Conservation (phyloP, 1,140 invertebrate species). For the Drosophila repletoides region DNA sequence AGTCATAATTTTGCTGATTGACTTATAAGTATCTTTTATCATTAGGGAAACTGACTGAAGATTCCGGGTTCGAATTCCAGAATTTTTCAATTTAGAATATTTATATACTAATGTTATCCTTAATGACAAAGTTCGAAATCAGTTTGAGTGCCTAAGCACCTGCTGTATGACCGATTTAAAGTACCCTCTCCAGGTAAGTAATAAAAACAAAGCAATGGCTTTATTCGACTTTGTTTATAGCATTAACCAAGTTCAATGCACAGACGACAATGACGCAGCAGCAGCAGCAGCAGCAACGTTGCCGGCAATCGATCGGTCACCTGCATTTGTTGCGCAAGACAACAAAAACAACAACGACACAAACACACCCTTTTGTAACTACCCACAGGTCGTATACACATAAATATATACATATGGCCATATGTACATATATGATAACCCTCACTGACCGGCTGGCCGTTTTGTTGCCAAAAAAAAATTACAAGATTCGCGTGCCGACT, state of each 20-base stretch:
- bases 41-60: no score
- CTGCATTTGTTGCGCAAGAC: conserved; percentile 57
- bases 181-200: neutral
- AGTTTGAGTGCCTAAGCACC: neutral
- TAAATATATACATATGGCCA: no score
- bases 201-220: neutral
- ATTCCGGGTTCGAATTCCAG: no score
- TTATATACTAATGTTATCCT: no score
- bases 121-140: neutral
- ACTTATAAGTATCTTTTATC: no score
- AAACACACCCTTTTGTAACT: neutral
- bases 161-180: neutral
- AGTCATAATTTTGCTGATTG: no score
- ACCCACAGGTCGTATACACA: neutral
- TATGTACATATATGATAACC: neutral
- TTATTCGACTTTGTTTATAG: neutral
- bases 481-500: conserved; percentile 29
- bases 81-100: no score
- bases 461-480: conserved; percentile 7
- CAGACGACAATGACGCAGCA: conserved; percentile 56
- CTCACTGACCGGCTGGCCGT: conserved; percentile 1
- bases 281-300: no score
- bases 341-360: conserved; percentile 15
- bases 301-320: conserved; percentile 43
- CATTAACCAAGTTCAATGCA: conserved; percentile 60